Evolutionary conservation across 1,140 invertebrate genomes (phyloP).

Genomic region (Orchesella cincta): DNA sequence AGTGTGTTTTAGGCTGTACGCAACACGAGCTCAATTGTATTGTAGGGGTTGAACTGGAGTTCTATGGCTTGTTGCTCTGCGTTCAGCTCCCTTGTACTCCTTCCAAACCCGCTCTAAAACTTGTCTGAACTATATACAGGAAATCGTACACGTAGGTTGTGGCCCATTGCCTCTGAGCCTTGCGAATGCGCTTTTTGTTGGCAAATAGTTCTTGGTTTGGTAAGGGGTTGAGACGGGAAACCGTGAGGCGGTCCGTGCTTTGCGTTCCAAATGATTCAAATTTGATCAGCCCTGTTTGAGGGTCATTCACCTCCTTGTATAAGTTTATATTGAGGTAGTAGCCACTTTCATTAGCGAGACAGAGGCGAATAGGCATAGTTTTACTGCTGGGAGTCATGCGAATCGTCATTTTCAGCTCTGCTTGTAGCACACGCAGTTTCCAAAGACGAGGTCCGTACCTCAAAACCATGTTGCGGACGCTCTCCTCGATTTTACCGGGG

Average conservation of each 20-base stretch:
- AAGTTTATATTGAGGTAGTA: slow-evolving; percentile 93
- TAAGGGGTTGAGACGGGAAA: slow-evolving; percentile 92
- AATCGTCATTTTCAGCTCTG: slow-evolving; percentile 79
- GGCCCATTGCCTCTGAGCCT: slow-evolving; percentile 91
- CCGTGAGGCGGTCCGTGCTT: slow-evolving; percentile 90
- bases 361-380: slow-evolving; percentile 81
- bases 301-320: slow-evolving; percentile 89
- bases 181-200: slow-evolving; percentile 96
- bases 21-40: slow-evolving; percentile 81
- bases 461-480: slow-evolving; percentile 84
- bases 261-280: slow-evolving; percentile 80
- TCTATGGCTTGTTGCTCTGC: slow-evolving; percentile 61
- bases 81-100: slow-evolving; percentile 72
- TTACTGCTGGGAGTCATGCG: slow-evolving; percentile 73
- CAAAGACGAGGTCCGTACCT: slow-evolving; percentile 90
- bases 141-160: slow-evolving; percentile 98
- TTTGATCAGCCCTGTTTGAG: slow-evolving; percentile 80
- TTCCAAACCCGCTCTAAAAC: slow-evolving; percentile 81
- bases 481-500: slow-evolving; percentile 86
- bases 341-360: slow-evolving; percentile 92
- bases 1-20: slow-evolving; percentile 72
- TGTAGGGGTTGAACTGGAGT: slow-evolving; percentile 72
- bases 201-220: slow-evolving; percentile 94
- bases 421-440: slow-evolving; percentile 90
- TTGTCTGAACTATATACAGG: slow-evolving; percentile 95